These are phyloP conservation scores for Rhyacophila evoluta DNA, from an alignment of 2,888 invertebrate species.

Conservation along the genomic window DNA sequence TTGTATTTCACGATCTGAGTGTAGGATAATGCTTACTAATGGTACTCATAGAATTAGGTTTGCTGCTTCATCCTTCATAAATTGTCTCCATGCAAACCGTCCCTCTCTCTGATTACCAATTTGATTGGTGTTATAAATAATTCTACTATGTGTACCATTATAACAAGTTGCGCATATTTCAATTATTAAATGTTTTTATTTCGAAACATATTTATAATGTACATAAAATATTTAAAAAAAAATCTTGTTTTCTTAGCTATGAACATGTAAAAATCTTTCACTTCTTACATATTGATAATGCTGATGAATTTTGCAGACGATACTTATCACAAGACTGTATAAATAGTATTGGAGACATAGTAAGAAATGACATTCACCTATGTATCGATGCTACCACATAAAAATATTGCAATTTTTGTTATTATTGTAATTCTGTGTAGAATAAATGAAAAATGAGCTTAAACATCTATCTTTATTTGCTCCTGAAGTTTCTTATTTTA, in stretches of 20 bases:
- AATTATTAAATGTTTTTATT: slow-evolving; percentile 33
- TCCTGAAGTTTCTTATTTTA: slow-evolving; percentile 25
- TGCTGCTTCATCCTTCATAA: slow-evolving; percentile 20
- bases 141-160: slow-evolving; percentile 30
- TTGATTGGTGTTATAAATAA: slow-evolving; percentile 15
- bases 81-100: slow-evolving; percentile 29
- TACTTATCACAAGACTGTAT: slow-evolving; percentile 41
- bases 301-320: slow-evolving; percentile 41
- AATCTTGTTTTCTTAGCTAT: slow-evolving; percentile 40
- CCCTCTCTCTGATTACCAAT: slow-evolving; percentile 36
- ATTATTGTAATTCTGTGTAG: slow-evolving; percentile 35
- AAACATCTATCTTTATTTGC: slow-evolving; percentile 32
- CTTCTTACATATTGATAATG: slow-evolving; percentile 37
- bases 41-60: slow-evolving; percentile 26
- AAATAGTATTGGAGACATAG: slow-evolving; percentile 9
- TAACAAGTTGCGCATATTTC: slow-evolving; percentile 29
- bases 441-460: slow-evolving; percentile 38
- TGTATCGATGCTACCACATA: neutral
- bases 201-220: slow-evolving; percentile 42
- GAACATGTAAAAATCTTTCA: slow-evolving; percentile 39
- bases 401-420: slow-evolving; percentile 11
- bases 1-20: slow-evolving; percentile 26
- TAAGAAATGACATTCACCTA: neutral
- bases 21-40: slow-evolving; percentile 21
- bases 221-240: slow-evolving; percentile 40